Evolutionary conservation across 2,888 invertebrate genomes (phyloP), one percentile per base, ranked within the genome.

Genomic region (Subacronicta megacephala): DNA sequence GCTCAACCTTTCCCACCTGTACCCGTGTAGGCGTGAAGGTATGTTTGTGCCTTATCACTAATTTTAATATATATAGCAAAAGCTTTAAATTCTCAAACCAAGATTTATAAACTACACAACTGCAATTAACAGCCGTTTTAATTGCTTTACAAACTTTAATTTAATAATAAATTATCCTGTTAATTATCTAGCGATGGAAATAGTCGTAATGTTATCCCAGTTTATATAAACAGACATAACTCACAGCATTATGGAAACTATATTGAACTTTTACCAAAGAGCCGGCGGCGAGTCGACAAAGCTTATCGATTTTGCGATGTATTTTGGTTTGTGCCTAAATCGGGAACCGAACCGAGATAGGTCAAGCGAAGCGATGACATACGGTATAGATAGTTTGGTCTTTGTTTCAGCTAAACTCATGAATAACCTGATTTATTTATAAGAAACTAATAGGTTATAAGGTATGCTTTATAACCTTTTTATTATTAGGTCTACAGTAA

Each of bases 241-340:
- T 53, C 7, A 49, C 17, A 3, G 33, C 26, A 1, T 46, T 31
- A 31, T 31, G n/a, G 5, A 4, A 31, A 0, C 31, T n/a, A n/a
- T 31, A 31, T n/a, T n/a, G 31, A n/a, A 9, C 23, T 1, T 12
- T 13, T 23, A 10, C 12, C 47, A 20, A 15, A 50, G 23, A 46
- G 43, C 31, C 31, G n/a, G 49, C 31, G 47, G 42, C 46, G 62
- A 68, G 51, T 53, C 69, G 72, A 46, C 72, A 47, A n/a, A 53
- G 50, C 43, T 68, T 89, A 90, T 90, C 80, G 90, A 90, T 90
- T 88, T 82, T 64, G 49, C 46, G 66, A 75, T 84, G 80, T 90
- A 90, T 90, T 90, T 90, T 79, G 76, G 86, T 72, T 26, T 63
- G 57, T 63, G 45, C 77, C 83, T 86, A 85, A 85, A 87, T 76